Percentiles rank a stretch among this genome's conserved stretches.
Conservation (phyloP, 2,888 invertebrate species). For the Hoplodrina blanda region DNA sequence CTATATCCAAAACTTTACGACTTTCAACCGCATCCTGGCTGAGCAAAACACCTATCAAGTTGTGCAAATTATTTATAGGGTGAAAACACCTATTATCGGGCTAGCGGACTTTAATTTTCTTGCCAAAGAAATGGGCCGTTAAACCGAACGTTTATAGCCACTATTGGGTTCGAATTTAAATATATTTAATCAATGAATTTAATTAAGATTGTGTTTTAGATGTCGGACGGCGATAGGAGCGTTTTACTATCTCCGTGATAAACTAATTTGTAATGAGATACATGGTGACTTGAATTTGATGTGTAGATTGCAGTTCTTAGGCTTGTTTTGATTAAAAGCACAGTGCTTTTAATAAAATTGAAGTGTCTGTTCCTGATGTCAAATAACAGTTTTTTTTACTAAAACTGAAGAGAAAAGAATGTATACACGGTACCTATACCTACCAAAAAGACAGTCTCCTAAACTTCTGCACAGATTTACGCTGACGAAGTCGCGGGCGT, state of each 20-base stretch:
- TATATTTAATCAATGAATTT: conserved; percentile 49
- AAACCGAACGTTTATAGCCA: conserved; percentile 54
- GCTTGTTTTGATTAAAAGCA: background rate
- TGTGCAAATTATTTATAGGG: conserved; percentile 51
- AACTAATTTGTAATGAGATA: conserved; percentile 6
- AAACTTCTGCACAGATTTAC: no score
- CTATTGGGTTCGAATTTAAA: conserved; percentile 54
- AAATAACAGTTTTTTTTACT: no score
- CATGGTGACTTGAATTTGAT: background rate
- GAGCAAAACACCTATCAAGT: conserved; percentile 41
- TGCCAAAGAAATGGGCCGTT: conserved; percentile 51
- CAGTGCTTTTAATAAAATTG: no score
- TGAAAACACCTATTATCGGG: conserved; percentile 45
- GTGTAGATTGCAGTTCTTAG: no score
- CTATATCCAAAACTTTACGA: conserved; percentile 40
- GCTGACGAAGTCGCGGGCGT: no score
- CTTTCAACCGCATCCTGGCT: conserved; percentile 31
- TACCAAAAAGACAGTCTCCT: no score
- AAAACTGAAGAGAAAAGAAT: no score
- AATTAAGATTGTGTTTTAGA: conserved; percentile 37
- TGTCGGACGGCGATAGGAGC: conserved; percentile 2
- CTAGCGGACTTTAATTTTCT: conserved; percentile 47
- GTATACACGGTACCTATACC: no score
- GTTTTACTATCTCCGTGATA: conserved; percentile 11
- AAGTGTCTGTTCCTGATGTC: no score